Base-by-base conservation (phyloP, 1,140 invertebrate species). In the Drosophila micromelanica region DNA sequence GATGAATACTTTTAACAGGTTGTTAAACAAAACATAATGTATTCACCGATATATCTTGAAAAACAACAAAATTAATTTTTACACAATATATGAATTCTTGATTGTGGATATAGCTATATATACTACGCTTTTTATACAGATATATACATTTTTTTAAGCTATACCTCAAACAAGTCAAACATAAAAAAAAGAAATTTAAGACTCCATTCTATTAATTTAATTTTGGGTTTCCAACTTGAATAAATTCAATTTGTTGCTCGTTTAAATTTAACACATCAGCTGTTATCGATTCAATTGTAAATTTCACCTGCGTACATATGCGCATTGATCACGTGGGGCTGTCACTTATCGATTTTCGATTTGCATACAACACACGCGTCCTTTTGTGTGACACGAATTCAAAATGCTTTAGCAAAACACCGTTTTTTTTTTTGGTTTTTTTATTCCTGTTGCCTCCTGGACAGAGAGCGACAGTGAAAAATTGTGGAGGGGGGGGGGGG, bases 261-360 rank as follows among this genome's bases (percentile, higher is more conserved):
- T 30, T 37, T 12, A 35, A 40, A 40, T 23, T 37, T 40, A 20
- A 17, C 17, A n/a, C 23, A 35, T 65, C 32, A 43, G 38, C 32
- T 52, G 56, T 64, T 73, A 64, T 74, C 38, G 40, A 70, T 64
- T 71, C 11, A 61, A 46, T 35, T 72, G 46, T 59, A 37, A 38
- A 52, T 32, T 65, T 32, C 27, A 0, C 6, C 27, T 37, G 51
- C 46, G 6, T 35, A 9, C 32, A 6, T 32, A 32, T 12, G 35
- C 46, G 37, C 42, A 54, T 46, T 38, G 52, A 57, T 52, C 40
- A 45, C 54, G 54, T 43, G 45, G 27, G 20, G 11, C 56, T 30
- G 54, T 62, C 76, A 48, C 20, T 68, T 80, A 85, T 85, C 69
- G 81, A 85, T 86, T 85, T 73, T 85, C 77, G 73, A 85, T 85